Conservation (phyloP, 2,113 vertebrate genomes). For the Pterocles orientalis region DNA sequence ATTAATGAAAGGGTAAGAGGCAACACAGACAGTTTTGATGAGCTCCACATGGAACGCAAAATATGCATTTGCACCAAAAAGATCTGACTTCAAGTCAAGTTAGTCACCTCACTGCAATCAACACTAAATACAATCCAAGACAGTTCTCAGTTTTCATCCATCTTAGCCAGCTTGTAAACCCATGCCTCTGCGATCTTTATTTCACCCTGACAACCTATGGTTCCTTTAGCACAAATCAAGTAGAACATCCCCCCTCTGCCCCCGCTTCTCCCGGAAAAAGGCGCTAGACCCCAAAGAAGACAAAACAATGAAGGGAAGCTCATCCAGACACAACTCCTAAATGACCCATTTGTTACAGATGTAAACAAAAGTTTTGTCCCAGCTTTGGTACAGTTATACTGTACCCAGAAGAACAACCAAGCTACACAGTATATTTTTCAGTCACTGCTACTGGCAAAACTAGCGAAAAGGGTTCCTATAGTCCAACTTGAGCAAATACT, state of each 20-base stretch:
- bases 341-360: not conserved
- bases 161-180: not conserved
- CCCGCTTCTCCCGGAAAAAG: not conserved
- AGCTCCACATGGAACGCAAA: not conserved
- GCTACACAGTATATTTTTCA: not conserved
- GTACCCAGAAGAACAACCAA: not conserved
- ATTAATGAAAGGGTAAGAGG: not conserved
- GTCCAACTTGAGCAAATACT: accelerated
- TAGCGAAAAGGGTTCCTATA: not conserved
- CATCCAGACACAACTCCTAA: not conserved
- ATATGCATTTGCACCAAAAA: not conserved
- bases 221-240: not conserved
- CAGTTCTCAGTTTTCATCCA: not conserved
- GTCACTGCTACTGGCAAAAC: not conserved
- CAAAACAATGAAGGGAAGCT: not conserved
- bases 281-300: not conserved
- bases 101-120: not conserved
- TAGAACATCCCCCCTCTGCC: not conserved
- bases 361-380: not conserved
- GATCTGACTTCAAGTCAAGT: not conserved
- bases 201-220: not conserved
- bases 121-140: not conserved
- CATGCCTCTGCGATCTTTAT: not conserved
- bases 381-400: not conserved
- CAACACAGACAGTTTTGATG: not conserved